Base-by-base conservation (phyloP, 2,113 vertebrate species). In the Thalassoma bifasciatum region DNA sequence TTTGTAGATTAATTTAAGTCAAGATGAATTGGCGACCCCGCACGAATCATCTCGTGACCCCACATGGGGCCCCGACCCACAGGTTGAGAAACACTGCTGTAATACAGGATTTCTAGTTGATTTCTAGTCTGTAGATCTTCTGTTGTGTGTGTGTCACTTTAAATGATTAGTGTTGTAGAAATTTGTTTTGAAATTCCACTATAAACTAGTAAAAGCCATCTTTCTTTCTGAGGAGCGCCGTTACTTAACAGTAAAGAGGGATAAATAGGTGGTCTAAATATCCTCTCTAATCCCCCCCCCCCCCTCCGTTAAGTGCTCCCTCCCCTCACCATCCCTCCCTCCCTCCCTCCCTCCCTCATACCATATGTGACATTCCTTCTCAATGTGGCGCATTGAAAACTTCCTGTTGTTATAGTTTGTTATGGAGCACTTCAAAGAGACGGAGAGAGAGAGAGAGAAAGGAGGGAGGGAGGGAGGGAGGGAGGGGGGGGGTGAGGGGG, bases 371-470 rank as follows among this genome's bases (percentile, higher is more conserved):
- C 87, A 90, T 89, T 90, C 90, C 86, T 87, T 86, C 89, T 81
- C 88, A 58, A 88, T 84, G 80, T 83, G 90, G 85, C 23, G 82
- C 88, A 84, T 84, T 86, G 83, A 88, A 89, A 89, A 92, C 91
- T 92, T 92, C 91, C 91, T 91, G 87, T 91, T 91, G 90, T 88
- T 89, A 81, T 76, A 83, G 82, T 89, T 89, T 89, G 84, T 88
- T 87, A 84, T 78, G 79, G 81, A 75, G 68, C 50, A 87, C 87
- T 88, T 91, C 88, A 92, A 90, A 92, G 87, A 70, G 75, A 50
- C 0, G 19, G 57, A 11, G 69, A 6, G 34, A 9, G 72, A 4
- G 51, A 6, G 51, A 8, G 19, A 5, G n/a, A 16, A 9, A 52
- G 23, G 21, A 6, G 30, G 30, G 30, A 6, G 30, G 4, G 63